These are phyloP conservation scores for Polypterus senegalus DNA, from an alignment of 2,113 vertebrate genomes.

Conservation along the genomic window DNA sequence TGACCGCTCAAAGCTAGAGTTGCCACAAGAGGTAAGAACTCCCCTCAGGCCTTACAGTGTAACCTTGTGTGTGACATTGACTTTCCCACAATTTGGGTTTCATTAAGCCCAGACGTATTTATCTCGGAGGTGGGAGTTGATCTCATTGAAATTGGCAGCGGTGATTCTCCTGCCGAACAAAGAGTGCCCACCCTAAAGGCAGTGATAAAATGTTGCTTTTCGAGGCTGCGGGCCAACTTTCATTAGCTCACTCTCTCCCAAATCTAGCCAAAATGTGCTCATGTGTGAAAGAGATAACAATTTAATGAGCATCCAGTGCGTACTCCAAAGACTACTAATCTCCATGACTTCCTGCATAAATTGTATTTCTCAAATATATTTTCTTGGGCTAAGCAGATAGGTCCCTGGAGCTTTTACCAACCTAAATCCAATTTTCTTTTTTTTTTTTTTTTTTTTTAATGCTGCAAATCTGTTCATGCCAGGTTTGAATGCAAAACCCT, in stretches of 20 bases:
- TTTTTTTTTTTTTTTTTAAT: conserved; percentile 11
- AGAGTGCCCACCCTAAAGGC: neutral
- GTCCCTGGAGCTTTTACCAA: conserved; percentile 25
- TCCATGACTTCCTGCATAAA: conserved; percentile 25
- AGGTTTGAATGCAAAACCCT: conserved; percentile 37
- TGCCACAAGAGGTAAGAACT: conserved; percentile 82
- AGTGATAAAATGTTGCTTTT: neutral
- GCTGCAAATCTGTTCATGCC: conserved; percentile 21
- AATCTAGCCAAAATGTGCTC: conserved; percentile 6
- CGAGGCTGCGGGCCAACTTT: neutral
- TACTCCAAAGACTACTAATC: conserved; percentile 33
- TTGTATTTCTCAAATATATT: conserved; percentile 37
- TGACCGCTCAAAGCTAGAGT: conserved; percentile 81
- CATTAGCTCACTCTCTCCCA: neutral
- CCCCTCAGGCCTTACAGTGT: too few species aligned
- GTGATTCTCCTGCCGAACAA: neutral
- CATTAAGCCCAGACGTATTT: too few species aligned
- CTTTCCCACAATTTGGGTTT: too few species aligned
- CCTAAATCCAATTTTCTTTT: conserved; percentile 37
- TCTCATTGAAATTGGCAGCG: neutral
- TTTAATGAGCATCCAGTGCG: conserved; percentile 27
- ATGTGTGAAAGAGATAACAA: conserved; percentile 37
- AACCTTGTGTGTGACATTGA: too few species aligned
- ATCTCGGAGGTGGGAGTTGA: too few species aligned
- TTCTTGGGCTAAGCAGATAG: conserved; percentile 32